These are phyloP conservation scores for Priocnemis perturbator DNA, from an alignment of 2,888 invertebrate genomes.

Conservation along the genomic window DNA sequence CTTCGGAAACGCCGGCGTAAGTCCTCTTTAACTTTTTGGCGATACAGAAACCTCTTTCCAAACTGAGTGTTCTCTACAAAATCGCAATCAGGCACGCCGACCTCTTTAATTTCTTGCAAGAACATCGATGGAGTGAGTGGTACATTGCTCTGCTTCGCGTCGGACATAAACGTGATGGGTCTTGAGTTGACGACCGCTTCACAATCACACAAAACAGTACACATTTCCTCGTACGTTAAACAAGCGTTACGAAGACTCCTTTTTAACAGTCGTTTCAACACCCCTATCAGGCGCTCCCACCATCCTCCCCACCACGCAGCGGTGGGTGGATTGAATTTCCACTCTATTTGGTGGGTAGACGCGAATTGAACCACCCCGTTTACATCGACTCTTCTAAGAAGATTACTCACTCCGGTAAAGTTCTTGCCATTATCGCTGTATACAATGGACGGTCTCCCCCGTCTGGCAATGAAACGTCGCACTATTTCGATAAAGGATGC, in stretches of 20 bases:
- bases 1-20: neutral
- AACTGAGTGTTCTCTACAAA: neutral
- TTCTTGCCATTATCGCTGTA: slow-evolving; percentile 70
- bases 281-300: slow-evolving; percentile 62
- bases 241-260: slow-evolving; percentile 35
- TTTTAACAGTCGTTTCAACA: slow-evolving; percentile 66
- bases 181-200: slow-evolving; percentile 67
- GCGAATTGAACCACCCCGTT: slow-evolving; percentile 37
- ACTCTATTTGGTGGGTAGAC: slow-evolving; percentile 43
- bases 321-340: slow-evolving; percentile 41
- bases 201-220: slow-evolving; percentile 57
- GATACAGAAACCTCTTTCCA: neutral
- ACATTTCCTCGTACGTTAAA: slow-evolving; percentile 49
- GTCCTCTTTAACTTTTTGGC: neutral
- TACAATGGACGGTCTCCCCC: slow-evolving; percentile 60
- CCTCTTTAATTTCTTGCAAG: slow-evolving; percentile 27
- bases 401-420: slow-evolving; percentile 62
- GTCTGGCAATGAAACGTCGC: slow-evolving; percentile 62
- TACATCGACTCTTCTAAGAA: slow-evolving; percentile 49
- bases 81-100: neutral
- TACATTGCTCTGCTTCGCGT: slow-evolving; percentile 43
- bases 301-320: slow-evolving; percentile 38
- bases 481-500: slow-evolving; percentile 58
- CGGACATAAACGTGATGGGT: slow-evolving; percentile 60
- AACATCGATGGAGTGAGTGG: slow-evolving; percentile 43